Conservation (phyloP, 2,113 vertebrate species). For the Myotis brandtii region DNA sequence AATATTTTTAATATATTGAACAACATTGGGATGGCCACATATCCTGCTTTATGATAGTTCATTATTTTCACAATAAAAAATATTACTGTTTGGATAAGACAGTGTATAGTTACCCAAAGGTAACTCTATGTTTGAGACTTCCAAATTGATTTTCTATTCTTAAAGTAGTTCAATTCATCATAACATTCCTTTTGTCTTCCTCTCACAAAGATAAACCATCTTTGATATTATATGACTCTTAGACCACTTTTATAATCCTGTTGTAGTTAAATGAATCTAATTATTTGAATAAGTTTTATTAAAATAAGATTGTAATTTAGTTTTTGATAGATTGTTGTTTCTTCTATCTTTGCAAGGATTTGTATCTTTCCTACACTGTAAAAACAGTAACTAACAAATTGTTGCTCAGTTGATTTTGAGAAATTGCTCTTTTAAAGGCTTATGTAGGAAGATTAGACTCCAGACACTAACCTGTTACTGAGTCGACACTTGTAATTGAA, state of each 20-base stretch:
- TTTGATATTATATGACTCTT: conserved; percentile 35
- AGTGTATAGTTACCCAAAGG: not conserved
- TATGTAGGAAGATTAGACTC: conserved; percentile 41
- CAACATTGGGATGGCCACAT: not conserved
- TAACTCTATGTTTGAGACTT: not conserved
- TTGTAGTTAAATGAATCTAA: conserved; percentile 33
- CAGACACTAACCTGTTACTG: conserved; percentile 5
- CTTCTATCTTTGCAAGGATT: conserved; percentile 9
- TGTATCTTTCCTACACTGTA: conserved; percentile 25
- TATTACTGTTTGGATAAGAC: conserved; percentile 26
- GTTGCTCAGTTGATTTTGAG: conserved; percentile 39
- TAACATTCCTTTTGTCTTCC: conserved; percentile 15
- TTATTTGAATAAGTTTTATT: conserved; percentile 1
- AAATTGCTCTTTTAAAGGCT: conserved; percentile 40
- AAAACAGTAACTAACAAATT: conserved; percentile 45
- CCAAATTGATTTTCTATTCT: not conserved
- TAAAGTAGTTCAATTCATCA: conserved; percentile 12
- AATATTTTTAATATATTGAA: not conserved
- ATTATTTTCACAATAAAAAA: conserved; percentile 34
- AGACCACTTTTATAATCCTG: not conserved
- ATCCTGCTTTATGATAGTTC: not conserved
- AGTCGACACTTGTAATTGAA: conserved; percentile 38
- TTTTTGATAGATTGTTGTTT: conserved; percentile 28
- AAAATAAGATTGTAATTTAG: not conserved
- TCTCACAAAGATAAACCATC: not conserved